Conservation (phyloP, 23 tunicate genomes). For the Trididemnum nubilum region DNA sequence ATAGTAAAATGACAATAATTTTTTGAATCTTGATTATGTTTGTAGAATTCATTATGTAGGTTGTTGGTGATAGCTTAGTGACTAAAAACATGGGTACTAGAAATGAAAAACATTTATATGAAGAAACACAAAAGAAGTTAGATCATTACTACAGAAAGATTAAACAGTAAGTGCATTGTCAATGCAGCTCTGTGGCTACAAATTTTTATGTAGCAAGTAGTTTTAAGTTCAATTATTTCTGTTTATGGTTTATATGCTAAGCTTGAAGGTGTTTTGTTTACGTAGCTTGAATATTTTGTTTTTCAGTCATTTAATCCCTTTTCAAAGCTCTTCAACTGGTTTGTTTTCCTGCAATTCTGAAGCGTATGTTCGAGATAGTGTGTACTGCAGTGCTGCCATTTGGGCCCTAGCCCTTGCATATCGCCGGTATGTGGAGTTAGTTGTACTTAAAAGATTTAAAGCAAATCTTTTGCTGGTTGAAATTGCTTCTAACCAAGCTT, state of each 20-base stretch:
- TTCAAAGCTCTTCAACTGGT: constrained; percentile 77
- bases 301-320: constrained; percentile 43
- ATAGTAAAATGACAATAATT: no score
- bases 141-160: constrained; percentile 42
- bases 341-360: constrained; percentile 68
- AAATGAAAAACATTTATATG: not conserved
- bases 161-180: constrained; percentile 33
- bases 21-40: no score
- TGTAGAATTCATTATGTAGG: no score
- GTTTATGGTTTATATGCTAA: no score
- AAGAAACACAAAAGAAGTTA: constrained; percentile 44
- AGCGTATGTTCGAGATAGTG: constrained; percentile 75
- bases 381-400: constrained; percentile 87
- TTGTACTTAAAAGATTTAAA: not conserved
- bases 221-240: no score
- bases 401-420: constrained; percentile 91
- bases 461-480: no score
- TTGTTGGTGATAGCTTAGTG: no score
- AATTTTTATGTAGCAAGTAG: no score
- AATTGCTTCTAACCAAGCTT: not conserved
- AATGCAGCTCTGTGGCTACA: no score
- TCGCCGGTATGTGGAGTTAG: constrained; percentile 38
- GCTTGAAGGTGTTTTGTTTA: no score
- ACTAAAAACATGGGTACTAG: no score
- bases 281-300: no score